Evolutionary conservation across 2,797 vertebrate genomes (phyloP).

Genomic region (Paguma larvata): DNA sequence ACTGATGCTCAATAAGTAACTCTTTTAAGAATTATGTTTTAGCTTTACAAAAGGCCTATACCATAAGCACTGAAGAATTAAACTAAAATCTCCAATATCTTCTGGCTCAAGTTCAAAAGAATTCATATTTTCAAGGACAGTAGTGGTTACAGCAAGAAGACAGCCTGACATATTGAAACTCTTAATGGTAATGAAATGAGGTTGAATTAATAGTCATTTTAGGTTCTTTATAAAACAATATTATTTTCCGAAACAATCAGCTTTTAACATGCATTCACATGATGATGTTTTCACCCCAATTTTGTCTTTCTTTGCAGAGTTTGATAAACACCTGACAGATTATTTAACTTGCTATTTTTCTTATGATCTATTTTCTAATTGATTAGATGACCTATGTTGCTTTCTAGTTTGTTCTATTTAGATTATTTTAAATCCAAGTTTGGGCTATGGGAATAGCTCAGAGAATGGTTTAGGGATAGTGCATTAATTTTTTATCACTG

Average conservation of each 20-base stretch:
- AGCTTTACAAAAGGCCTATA: conserved; percentile 44
- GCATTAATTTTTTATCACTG: not conserved
- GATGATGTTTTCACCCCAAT: not conserved
- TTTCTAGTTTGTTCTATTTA: not conserved
- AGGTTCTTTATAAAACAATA: conserved; percentile 19
- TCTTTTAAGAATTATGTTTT: conserved; percentile 17
- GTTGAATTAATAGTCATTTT: not conserved
- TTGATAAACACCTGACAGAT: not conserved
- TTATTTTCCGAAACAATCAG: conserved; percentile 4
- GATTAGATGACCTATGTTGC: not conserved
- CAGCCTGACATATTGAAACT: not conserved
- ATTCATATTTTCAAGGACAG: conserved; percentile 1
- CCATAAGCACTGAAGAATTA: conserved; percentile 4
- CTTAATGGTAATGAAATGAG: not conserved
- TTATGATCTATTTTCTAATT: conserved; percentile 11
- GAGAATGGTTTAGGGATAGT: not conserved
- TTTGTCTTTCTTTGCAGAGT: conserved; percentile 46
- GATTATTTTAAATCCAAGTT: not conserved
- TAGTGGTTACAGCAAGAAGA: not conserved
- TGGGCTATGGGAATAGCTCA: not conserved
- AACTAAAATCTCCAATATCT: conserved; percentile 3
- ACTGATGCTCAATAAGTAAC: not conserved
- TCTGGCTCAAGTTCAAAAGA: conserved; percentile 19
- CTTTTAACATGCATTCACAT: not conserved
- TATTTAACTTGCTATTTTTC: not conserved